Evolutionary conservation across 2,113 vertebrate genomes (phyloP), one percentile per base, ranked within the genome.

Genomic region (Rhynchopsitta pachyrhyncha): DNA sequence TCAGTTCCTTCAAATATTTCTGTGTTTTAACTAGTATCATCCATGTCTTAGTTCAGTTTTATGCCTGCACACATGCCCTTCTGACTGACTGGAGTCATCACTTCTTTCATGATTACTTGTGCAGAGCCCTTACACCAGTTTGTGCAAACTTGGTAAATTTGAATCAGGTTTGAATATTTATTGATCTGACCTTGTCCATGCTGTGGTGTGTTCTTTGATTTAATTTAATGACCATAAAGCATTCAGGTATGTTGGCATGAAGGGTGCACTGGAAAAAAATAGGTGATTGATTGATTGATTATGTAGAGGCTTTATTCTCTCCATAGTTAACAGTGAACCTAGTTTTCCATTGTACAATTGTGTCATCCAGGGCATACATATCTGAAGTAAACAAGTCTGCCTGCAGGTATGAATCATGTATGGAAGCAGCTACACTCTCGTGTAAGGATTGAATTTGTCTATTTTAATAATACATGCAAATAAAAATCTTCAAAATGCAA

Each of bases 161-260:
- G 92, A 93, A 88, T 86, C 95, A 79, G 91, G 83, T 91, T 93
- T 91, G 75, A 91, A 93, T 96, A 97, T 95, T 96, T 94, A 97
- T 94, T 95, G 92, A 93, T 92, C 88, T 94, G 70, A 88, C 96
- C 96, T 97, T 96, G 91, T 77, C 81, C 86, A 69, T 94, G 84
- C 81, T 84, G 55, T 93, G 82, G 57, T 87, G 62, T 92, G 67
- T 89, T 96, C 86, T 96, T 93, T 93, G 93, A 91, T 79, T 91
- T 93, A 97, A 95, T 96, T 94, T 95, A 96, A 96, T 85, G 91
- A 93, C 92, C 9, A 4, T 87, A 94, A 96, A 96, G 83, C 92
- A 89, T 79, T 95, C 91, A 96, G 86, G 88, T 92, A 93, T 95
- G 95, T 84, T 95, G 92, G 77, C 83, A 69, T 91, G 95, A 93